Evolutionary conservation across 2,797 vertebrate genomes (phyloP).

Genomic region (Dallia pectoralis): DNA sequence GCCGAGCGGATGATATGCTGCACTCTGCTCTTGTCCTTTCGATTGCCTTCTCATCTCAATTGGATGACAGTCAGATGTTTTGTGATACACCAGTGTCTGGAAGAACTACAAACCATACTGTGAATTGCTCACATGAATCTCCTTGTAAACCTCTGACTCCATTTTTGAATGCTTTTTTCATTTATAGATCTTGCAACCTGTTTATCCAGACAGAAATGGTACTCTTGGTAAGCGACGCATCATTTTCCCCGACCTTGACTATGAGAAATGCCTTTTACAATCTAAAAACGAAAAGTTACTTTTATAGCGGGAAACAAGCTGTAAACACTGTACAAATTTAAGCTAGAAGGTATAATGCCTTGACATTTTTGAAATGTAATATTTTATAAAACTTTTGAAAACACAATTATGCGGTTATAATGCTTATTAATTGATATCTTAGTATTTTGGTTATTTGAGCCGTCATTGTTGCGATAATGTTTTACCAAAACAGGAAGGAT

Average conservation of each 20-base stretch:
- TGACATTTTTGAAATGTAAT: background rate
- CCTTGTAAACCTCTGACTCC: background rate
- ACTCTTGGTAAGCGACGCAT: conserved; percentile 31
- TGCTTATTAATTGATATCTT: no score
- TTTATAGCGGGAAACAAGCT: background rate
- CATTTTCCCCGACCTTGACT: no score
- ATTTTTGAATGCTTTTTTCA: conserved; percentile 15
- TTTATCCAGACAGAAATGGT: conserved; percentile 75
- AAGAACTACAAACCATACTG: background rate
- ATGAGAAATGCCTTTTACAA: no score
- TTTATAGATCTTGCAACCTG: conserved; percentile 80
- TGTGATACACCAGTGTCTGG: no score
- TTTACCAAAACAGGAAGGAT: conserved; percentile 56
- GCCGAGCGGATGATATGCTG: no score
- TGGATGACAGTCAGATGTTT: background rate
- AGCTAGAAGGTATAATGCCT: background rate
- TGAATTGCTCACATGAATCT: background rate
- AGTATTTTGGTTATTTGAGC: background rate
- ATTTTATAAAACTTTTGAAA: no score
- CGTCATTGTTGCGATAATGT: background rate
- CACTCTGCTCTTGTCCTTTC: no score
- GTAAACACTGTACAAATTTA: background rate
- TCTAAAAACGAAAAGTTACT: background rate
- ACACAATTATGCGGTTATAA: no score
- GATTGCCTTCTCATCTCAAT: no score